phyloP scores from a whole-genome alignment of 2,888 invertebrate species.

The Pyrrhia umbra region DNA sequence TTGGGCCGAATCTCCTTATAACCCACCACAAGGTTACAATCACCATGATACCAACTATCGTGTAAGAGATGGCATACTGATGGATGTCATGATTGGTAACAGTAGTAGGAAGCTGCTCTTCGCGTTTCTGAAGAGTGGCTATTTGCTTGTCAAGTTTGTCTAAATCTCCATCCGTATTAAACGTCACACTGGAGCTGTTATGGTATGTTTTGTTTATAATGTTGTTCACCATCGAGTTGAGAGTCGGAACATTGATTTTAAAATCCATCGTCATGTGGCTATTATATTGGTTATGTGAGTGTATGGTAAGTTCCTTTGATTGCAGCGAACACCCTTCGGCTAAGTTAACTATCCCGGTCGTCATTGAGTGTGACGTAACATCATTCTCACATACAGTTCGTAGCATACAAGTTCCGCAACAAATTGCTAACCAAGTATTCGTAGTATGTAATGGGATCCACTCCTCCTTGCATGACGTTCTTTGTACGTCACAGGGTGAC shows the following conservation, averaged over 20 bases:
- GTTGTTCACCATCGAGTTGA: conserved; percentile 1
- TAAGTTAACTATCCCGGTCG: too few species aligned
- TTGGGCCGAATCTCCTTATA: too few species aligned
- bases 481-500: too few species aligned
- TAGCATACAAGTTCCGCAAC: too few species aligned
- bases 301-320: conserved; percentile 1
- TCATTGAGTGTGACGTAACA: too few species aligned
- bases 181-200: neutral
- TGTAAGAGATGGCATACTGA: too few species aligned
- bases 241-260: conserved; percentile 1
- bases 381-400: too few species aligned
- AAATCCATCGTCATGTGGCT: conserved; percentile 2
- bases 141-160: conserved; percentile 1
- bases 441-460: too few species aligned
- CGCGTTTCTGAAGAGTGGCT: neutral
- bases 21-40: too few species aligned
- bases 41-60: too few species aligned
- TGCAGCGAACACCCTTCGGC: conserved; percentile 1
- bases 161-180: neutral
- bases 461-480: too few species aligned
- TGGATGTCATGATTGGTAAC: neutral
- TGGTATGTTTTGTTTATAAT: conserved; percentile 2
- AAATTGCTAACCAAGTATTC: too few species aligned
- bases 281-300: neutral
- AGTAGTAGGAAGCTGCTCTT: neutral